phyloP scores from a whole-genome alignment of 1,140 invertebrate species.

The Calephelis nemesis region DNA sequence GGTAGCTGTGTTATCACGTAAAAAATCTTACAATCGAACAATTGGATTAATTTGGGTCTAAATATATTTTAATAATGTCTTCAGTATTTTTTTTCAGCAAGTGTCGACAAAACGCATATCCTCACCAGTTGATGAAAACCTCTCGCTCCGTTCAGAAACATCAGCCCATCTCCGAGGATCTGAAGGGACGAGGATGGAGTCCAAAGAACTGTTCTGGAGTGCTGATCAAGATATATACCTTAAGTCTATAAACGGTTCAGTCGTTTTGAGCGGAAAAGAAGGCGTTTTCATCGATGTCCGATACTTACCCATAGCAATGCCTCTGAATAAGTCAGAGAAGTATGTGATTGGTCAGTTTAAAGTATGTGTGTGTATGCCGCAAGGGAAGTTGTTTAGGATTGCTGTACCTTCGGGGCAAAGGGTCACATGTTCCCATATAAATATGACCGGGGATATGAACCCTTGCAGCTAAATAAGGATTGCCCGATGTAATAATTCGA shows the following conservation, averaged over 20 bases:
- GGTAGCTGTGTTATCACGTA: too few relatives aligned
- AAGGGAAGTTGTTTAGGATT: constrained; percentile 89
- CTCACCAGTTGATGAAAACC: constrained; percentile 84
- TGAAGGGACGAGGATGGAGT: constrained; percentile 81
- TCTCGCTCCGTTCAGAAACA: constrained; percentile 83
- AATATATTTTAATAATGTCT: background rate
- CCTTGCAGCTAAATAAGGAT: constrained; percentile 81
- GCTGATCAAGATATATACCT: constrained; percentile 90
- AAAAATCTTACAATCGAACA: too few relatives aligned
- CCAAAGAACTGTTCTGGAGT: constrained; percentile 74
- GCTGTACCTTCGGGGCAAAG: constrained; percentile 81
- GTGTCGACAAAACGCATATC: constrained; percentile 86
- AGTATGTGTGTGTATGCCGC: constrained; percentile 92
- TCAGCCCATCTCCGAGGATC: constrained; percentile 82
- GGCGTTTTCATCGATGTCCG: constrained; percentile 87
- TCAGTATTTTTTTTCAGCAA: constrained; percentile 59
- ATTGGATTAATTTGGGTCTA: too few relatives aligned
- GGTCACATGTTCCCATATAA: constrained; percentile 84
- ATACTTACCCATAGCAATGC: constrained; percentile 84
- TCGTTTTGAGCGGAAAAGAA: constrained; percentile 85
- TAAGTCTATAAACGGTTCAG: constrained; percentile 88
- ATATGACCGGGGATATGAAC: constrained; percentile 82
- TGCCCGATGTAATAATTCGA: background rate
- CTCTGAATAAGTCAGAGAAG: constrained; percentile 67
- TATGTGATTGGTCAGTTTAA: constrained; percentile 85